These are phyloP conservation scores for Passer montanus DNA, from an alignment of 2,113 vertebrate genomes.

Conservation along the genomic window DNA sequence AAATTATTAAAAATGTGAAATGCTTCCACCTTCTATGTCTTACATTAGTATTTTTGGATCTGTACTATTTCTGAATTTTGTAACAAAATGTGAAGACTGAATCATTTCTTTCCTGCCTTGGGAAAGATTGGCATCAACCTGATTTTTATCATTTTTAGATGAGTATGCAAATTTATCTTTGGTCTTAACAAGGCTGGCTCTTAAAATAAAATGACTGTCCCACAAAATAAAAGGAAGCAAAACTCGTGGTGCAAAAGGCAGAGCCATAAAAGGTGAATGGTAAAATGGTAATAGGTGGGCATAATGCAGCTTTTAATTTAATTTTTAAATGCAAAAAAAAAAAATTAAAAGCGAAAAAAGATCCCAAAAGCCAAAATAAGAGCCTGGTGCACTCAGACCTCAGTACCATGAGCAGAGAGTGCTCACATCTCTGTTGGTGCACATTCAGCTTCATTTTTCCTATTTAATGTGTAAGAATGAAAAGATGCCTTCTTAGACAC, in stretches of 20 bases:
- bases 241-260: not conserved
- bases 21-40: not conserved
- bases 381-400: not conserved
- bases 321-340: not conserved
- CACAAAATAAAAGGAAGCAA: not conserved
- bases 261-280: not conserved
- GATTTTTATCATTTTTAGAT: constrained; percentile 1
- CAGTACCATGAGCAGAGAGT: not conserved
- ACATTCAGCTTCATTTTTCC: not conserved
- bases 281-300: not conserved
- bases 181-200: not conserved
- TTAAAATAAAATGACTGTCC: not conserved
- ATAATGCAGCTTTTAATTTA: not conserved
- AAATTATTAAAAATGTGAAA: not conserved
- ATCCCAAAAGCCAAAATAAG: not conserved
- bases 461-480: accelerated
- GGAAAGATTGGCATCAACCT: not conserved
- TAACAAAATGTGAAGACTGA: not conserved
- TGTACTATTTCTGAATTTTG: not conserved
- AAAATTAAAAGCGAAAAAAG: too few relatives aligned
- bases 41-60: not conserved
- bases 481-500: not conserved
- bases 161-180: not conserved
- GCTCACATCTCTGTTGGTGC: not conserved
- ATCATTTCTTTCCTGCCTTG: not conserved